Conservation (phyloP, 2,888 invertebrate genomes). For the Rutpela maculata region DNA sequence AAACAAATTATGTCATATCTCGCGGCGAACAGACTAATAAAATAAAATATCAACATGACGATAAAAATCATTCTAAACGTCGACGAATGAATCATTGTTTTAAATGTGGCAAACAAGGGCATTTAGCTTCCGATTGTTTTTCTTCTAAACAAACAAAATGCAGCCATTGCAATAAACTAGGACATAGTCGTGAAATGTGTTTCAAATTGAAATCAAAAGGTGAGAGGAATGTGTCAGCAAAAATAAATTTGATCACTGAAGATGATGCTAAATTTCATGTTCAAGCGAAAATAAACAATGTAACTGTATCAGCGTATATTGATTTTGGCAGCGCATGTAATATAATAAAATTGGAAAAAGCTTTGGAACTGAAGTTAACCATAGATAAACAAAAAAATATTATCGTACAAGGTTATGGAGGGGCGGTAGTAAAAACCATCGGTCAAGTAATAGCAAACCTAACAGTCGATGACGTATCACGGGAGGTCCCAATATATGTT, state of each 20-base stretch:
- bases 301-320: slow-evolving; percentile 14
- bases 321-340: slow-evolving; percentile 29
- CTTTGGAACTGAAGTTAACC: slow-evolving; percentile 2
- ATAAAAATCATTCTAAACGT: slow-evolving; percentile 18
- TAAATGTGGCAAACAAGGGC: slow-evolving; percentile 22
- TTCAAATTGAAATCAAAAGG: slow-evolving; percentile 19
- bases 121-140: slow-evolving; percentile 3
- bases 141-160: background rate
- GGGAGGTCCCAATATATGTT: slow-evolving; percentile 30
- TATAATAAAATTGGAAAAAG: slow-evolving; percentile 14
- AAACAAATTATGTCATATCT: too few species aligned
- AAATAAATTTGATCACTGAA: slow-evolving; percentile 20
- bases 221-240: slow-evolving; percentile 4
- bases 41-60: slow-evolving; percentile 26
- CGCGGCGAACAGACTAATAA: too few species aligned
- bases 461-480: slow-evolving; percentile 20
- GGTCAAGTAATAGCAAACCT: slow-evolving; percentile 6
- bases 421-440: slow-evolving; percentile 15
- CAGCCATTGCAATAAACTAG: slow-evolving; percentile 12
- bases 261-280: slow-evolving; percentile 26
- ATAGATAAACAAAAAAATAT: slow-evolving; percentile 25
- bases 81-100: slow-evolving; percentile 5
- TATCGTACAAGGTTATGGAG: slow-evolving; percentile 22
- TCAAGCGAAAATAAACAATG: slow-evolving; percentile 27
- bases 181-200: slow-evolving; percentile 16